These are phyloP conservation scores for Dermatemys mawii DNA, from an alignment of 2,113 vertebrate genomes.

Conservation along the genomic window DNA sequence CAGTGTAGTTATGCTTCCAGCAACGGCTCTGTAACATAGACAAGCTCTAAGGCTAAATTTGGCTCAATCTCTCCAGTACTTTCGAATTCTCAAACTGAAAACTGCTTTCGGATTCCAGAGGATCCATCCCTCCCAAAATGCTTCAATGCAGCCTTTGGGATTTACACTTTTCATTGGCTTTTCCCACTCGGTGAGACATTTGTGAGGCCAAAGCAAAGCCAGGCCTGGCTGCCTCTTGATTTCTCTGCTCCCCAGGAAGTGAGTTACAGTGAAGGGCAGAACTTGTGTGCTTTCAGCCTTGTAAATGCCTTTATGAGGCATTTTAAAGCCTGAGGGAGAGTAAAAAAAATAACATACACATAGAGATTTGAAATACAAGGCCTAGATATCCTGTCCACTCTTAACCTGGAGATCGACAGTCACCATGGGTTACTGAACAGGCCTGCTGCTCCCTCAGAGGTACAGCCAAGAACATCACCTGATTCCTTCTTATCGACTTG, in stretches of 20 bases:
- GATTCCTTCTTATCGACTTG: conserved; percentile 19
- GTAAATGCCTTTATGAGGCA: conserved; percentile 38
- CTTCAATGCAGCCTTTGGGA: conserved; percentile 47
- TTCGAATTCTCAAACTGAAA: conserved; percentile 61
- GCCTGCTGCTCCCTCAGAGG: neutral
- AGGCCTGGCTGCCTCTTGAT: conserved; percentile 24
- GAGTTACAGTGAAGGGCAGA: conserved; percentile 47
- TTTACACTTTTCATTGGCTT: conserved; percentile 69
- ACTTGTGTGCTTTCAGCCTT: conserved; percentile 44
- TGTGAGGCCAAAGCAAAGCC: neutral
- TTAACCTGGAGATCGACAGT: neutral
- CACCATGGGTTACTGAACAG: neutral
- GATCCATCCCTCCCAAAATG: conserved; percentile 63
- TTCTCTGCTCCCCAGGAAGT: conserved; percentile 46
- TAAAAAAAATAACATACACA: conserved; percentile 15
- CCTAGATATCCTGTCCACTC: conserved; percentile 38
- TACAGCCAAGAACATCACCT: conserved; percentile 22
- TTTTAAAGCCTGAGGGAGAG: conserved; percentile 40
- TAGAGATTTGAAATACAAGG: conserved; percentile 44
- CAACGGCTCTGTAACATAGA: neutral
- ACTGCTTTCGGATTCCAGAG: conserved; percentile 61
- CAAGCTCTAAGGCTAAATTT: conserved; percentile 43
- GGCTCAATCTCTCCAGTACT: conserved; percentile 31
- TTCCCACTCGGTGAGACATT: conserved; percentile 59
- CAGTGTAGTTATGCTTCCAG: too few species aligned